Evolutionary conservation across 2,888 invertebrate genomes (phyloP).

Genomic region (Allophyes oxyacanthae): DNA sequence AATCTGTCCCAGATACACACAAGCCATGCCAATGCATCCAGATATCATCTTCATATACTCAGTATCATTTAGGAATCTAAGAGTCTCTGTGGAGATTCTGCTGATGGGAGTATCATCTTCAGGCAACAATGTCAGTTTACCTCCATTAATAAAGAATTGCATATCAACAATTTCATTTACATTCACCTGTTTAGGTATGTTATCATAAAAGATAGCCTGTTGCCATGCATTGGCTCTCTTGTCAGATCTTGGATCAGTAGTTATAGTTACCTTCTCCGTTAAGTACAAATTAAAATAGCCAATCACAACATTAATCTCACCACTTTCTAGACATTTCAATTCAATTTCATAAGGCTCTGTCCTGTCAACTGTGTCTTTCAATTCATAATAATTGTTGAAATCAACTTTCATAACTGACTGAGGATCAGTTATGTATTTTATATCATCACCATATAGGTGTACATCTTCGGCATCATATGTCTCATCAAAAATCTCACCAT

Average conservation of each 20-base stretch:
- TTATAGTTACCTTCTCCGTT: slow-evolving; percentile 89
- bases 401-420: slow-evolving; percentile 88
- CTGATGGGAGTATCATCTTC: slow-evolving; percentile 58
- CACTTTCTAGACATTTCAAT: slow-evolving; percentile 78
- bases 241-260: slow-evolving; percentile 89
- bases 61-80: slow-evolving; percentile 86
- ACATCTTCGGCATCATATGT: slow-evolving; percentile 93
- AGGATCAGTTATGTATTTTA: slow-evolving; percentile 90
- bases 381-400: slow-evolving; percentile 89
- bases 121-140: slow-evolving; percentile 74
- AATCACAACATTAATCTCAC: slow-evolving; percentile 90
- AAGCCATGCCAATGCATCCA: slow-evolving; percentile 73
- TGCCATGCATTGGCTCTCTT: slow-evolving; percentile 92
- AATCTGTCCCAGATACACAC: slow-evolving; percentile 78
- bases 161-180: slow-evolving; percentile 70
- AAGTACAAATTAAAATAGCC: slow-evolving; percentile 93
- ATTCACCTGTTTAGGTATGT: slow-evolving; percentile 72
- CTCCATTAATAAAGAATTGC: slow-evolving; percentile 75
- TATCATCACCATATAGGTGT: slow-evolving; percentile 80
- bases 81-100: slow-evolving; percentile 71
- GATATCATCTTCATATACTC: slow-evolving; percentile 79
- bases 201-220: slow-evolving; percentile 92
- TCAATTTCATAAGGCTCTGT: slow-evolving; percentile 65
- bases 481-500: slow-evolving; percentile 78
- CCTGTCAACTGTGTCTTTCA: slow-evolving; percentile 70